These are phyloP conservation scores for Pristiophorus japonicus DNA, from an alignment of 2,113 vertebrate species.

Conservation along the genomic window DNA sequence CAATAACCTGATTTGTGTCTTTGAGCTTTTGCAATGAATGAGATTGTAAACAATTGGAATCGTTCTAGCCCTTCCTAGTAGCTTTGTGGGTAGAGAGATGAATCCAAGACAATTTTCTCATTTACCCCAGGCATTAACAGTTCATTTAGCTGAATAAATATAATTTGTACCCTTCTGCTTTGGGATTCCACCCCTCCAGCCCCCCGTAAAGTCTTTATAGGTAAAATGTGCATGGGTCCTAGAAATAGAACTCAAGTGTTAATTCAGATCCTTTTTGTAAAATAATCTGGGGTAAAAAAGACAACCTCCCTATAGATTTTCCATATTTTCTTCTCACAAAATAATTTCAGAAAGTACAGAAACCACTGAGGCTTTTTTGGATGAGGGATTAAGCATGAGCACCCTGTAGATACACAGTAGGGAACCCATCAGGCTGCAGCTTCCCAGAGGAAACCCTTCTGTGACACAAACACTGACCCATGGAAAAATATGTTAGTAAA, in stretches of 20 bases:
- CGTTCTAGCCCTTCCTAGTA: not conserved
- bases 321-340: not conserved
- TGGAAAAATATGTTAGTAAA: not conserved
- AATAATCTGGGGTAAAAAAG: not conserved
- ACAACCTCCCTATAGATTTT: constrained; percentile 14
- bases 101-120: not conserved
- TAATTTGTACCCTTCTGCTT: not conserved
- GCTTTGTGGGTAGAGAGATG: not conserved
- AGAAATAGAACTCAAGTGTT: not conserved
- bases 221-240: too few relatives aligned
- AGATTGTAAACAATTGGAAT: not conserved
- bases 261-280: not conserved
- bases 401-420: not conserved
- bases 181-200: not conserved
- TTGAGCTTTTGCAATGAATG: not conserved
- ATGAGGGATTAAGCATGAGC: constrained; percentile 10
- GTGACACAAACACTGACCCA: not conserved
- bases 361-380: not conserved
- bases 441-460: not conserved
- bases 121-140: not conserved
- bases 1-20: not conserved
- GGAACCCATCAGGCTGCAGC: not conserved
- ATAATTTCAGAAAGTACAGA: not conserved
- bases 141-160: not conserved
- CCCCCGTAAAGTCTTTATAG: too few relatives aligned